Evolutionary conservation across 2,797 vertebrate genomes (phyloP).

Genomic region (Jordanella pulchra): DNA sequence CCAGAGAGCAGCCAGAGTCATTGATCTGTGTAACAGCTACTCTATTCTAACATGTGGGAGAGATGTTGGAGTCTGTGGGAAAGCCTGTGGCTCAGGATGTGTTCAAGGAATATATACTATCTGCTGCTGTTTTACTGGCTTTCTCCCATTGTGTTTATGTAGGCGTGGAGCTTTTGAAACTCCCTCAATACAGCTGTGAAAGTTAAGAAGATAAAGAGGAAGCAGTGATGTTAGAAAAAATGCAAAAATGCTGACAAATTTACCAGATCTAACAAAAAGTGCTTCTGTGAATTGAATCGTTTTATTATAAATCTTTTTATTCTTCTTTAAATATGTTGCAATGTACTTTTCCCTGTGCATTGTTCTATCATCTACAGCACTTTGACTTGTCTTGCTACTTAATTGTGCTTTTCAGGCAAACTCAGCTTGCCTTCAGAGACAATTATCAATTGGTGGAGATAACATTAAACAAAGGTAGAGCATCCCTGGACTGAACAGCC

Average conservation of each 20-base stretch:
- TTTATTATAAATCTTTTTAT: too few relatives aligned
- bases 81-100: slow-evolving; percentile 31
- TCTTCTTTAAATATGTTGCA: too few relatives aligned
- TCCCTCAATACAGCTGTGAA: slow-evolving; percentile 54
- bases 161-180: slow-evolving; percentile 42
- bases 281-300: neutral
- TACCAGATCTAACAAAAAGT: neutral
- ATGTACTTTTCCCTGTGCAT: too few relatives aligned
- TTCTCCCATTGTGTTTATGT: slow-evolving; percentile 55
- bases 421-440: too few relatives aligned
- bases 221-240: slow-evolving; percentile 7
- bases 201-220: slow-evolving; percentile 41
- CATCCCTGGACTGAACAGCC: neutral
- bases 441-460: neutral
- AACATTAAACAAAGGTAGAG: neutral
- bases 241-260: neutral
- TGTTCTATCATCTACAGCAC: too few relatives aligned
- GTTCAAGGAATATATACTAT: slow-evolving; percentile 29
- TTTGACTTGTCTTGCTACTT: too few relatives aligned
- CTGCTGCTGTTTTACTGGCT: slow-evolving; percentile 39
- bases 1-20: slow-evolving; percentile 54
- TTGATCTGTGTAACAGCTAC: slow-evolving; percentile 56
- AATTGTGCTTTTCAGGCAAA: too few relatives aligned
- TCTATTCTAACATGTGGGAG: slow-evolving; percentile 61
- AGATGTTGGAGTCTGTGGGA: slow-evolving; percentile 49